Conservation (phyloP, 1,140 invertebrate genomes). For the Watersipora subatra region DNA sequence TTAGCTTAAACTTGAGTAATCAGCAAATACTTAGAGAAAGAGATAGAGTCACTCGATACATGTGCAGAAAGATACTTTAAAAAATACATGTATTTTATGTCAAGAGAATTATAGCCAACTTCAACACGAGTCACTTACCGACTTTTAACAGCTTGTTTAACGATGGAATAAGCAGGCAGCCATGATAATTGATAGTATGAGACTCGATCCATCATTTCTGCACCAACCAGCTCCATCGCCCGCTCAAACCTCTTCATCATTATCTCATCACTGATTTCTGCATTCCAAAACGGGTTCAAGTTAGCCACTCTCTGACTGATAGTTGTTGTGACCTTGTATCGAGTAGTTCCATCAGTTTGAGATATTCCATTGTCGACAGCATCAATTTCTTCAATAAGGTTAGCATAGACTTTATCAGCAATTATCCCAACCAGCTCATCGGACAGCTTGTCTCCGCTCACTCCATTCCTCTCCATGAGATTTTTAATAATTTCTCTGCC, state of each 20-base stretch:
- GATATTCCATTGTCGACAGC: conserved; percentile 86
- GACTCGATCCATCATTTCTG: conserved; percentile 65
- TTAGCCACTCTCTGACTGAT: conserved; percentile 58
- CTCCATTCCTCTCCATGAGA: background rate
- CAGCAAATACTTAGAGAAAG: too few relatives aligned
- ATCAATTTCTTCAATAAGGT: conserved; percentile 85
- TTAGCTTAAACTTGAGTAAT: too few relatives aligned
- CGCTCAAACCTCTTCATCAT: conserved; percentile 38
- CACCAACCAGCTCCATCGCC: conserved; percentile 64
- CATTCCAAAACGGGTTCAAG: conserved; percentile 81
- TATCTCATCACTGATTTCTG: conserved; percentile 34
- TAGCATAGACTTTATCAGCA: conserved; percentile 74
- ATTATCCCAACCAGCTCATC: conserved; percentile 45
- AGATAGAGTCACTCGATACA: too few relatives aligned
- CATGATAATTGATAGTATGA: conserved; percentile 57
- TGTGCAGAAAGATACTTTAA: too few relatives aligned
- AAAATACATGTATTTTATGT: too few relatives aligned
- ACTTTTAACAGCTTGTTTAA: conserved; percentile 55
- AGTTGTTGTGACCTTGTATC: conserved; percentile 65
- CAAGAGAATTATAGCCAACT: too few relatives aligned
- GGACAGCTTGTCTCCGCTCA: conserved; percentile 18
- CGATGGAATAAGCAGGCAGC: conserved; percentile 64
- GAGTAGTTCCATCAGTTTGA: conserved; percentile 53
- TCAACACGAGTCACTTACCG: too few relatives aligned
- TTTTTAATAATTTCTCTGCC: conserved; percentile 55